Conservation (phyloP, 35 echinoderm and acorn worm species). For the Ophioderma brevispina region DNA sequence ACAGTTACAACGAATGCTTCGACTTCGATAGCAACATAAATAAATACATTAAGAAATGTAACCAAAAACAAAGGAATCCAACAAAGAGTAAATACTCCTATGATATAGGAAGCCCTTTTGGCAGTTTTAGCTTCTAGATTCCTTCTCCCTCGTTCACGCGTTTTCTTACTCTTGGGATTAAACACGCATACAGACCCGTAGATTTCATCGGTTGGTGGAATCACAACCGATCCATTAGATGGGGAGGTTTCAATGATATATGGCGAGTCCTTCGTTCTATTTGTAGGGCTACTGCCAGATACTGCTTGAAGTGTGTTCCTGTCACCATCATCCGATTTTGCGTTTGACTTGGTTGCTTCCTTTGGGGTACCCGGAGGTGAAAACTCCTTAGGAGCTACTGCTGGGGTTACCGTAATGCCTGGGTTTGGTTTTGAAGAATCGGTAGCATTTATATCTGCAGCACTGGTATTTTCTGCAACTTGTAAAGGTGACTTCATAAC, state of each 20-base stretch:
- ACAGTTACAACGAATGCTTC: constrained; percentile 44
- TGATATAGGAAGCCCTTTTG: constrained; percentile 83
- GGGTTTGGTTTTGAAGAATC: too few relatives aligned
- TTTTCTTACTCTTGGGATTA: constrained; percentile 47
- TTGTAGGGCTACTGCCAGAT: neutral
- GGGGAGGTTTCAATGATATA: neutral
- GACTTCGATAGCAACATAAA: constrained; percentile 24
- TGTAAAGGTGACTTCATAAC: too few relatives aligned
- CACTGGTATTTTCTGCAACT: too few relatives aligned
- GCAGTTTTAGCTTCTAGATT: constrained; percentile 76
- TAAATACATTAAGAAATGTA: constrained; percentile 40
- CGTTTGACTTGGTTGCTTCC: neutral
- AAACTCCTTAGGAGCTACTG: too few relatives aligned
- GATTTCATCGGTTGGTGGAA: neutral
- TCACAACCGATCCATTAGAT: neutral
- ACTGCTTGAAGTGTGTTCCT: neutral
- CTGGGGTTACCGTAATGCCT: too few relatives aligned
- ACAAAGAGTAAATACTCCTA: constrained; percentile 72
- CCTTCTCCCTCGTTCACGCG: constrained; percentile 49
- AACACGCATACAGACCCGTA: constrained; percentile 76
- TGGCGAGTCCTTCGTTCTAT: neutral
- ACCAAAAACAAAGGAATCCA: constrained; percentile 78
- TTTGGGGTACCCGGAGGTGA: too few relatives aligned
- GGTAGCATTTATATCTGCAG: too few relatives aligned
- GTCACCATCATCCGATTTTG: neutral